phyloP scores from a whole-genome alignment of 2,888 invertebrate genomes.

The Apotomis turbidana region DNA sequence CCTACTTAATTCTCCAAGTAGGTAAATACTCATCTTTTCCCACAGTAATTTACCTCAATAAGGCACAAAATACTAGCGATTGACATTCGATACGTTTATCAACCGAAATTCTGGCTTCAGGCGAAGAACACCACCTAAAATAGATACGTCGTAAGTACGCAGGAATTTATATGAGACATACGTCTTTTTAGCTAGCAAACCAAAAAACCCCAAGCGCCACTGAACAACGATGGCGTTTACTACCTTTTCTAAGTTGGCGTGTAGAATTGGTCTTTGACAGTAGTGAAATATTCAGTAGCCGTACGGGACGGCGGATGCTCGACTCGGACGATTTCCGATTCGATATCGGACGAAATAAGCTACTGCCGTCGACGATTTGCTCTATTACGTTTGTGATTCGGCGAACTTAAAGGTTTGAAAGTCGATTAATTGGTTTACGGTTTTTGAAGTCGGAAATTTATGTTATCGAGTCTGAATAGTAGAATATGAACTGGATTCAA shows the following conservation, averaged over 20 bases:
- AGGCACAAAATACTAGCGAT: slow-evolving; percentile 4
- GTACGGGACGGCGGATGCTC: slow-evolving; percentile 25
- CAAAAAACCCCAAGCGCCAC: neutral
- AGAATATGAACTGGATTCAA: no score
- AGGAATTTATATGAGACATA: neutral
- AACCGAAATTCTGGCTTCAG: neutral
- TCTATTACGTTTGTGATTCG: slow-evolving; percentile 12
- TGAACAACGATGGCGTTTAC: neutral
- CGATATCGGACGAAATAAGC: slow-evolving; percentile 36
- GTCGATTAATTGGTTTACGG: neutral
- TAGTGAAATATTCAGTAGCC: slow-evolving; percentile 46
- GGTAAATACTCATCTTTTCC: neutral
- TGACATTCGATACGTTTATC: slow-evolving; percentile 13
- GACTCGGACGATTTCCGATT: slow-evolving; percentile 34
- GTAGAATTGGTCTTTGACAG: neutral
- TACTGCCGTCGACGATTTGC: slow-evolving; percentile 3
- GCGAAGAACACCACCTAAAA: neutral
- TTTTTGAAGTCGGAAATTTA: neutral
- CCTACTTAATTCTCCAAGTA: neutral
- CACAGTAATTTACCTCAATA: slow-evolving; percentile 3
- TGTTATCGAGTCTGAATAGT: no score
- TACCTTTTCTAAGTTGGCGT: neutral
- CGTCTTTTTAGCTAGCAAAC: neutral
- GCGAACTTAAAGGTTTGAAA: neutral
- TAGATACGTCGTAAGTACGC: neutral